Evolutionary conservation across 2,113 vertebrate genomes (phyloP), one percentile per base, ranked within the genome.

Genomic region (Dunckerocampus dactyliophorus): DNA sequence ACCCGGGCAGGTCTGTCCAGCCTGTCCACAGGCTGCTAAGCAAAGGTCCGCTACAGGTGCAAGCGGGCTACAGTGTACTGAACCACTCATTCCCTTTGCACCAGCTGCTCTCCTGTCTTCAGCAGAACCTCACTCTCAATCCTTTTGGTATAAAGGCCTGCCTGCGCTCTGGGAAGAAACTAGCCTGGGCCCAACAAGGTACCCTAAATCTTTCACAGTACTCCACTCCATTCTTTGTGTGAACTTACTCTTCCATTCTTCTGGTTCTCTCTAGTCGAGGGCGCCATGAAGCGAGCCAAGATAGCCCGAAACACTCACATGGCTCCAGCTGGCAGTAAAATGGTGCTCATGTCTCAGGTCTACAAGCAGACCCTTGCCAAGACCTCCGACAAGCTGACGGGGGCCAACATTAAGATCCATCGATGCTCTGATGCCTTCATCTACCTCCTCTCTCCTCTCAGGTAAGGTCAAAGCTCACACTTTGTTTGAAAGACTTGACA

Each of bases 181-280:
- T 98, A 0, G 91, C 93, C 0, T 97, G 97, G 97, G 94, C 93
- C 11, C 92, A 95, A 56, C 94, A 95, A 94, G 94, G 96, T 98
- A 89, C 17, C 1, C 17, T 16, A 1, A 28, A 49, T 12, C 16
- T 31, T 47, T 28, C 14, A 48, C 20, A 59, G 8, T 20, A 6
- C 45, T 28, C n/a, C 13, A 20, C 28, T 47, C 39, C 15, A 7
- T 1, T 28, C 22, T 17, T 17, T 59, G 12, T 13, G 39, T 43
- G 14, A 34, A 28, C 46, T 50, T 39, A 5, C 6, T 8, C n/a
- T 39, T 24, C 16, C 43, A 11, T 34, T 15, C 2, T 0, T 17
- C 55, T 13, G 69, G 45, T 75, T 48, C 68, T 43, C 80, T 86
- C 21, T 77, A 98, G 97, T 94, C 77, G 95, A 96, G 81, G 96